Evolutionary conservation across 2,888 invertebrate genomes (phyloP), one percentile per base, ranked within the genome.

Genomic region (Perdita meconis): DNA sequence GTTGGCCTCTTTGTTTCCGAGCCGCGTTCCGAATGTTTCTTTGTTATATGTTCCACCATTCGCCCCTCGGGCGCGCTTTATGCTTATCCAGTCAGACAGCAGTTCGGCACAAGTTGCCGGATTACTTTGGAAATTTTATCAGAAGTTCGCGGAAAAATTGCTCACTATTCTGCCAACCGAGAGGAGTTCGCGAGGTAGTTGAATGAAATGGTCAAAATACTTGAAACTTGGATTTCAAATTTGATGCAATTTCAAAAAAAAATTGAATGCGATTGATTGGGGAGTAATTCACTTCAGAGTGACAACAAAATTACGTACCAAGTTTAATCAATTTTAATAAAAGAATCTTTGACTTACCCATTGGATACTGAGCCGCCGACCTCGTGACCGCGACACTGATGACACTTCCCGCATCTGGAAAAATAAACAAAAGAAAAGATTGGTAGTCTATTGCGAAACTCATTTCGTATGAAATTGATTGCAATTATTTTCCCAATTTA

Each of bases 1-100:
- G 53, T 44, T 26, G 34, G 10, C n/a, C 26, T 42, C 60, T 24
- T 63, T 40, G 24, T 42, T 56, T 71, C 40, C 76, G 26, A 50
- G 74, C 57, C 57, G 71, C 87, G 88, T 81, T 87, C n/a, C 81
- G 81, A 90, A 89, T 87, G 88, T 86, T 86, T 85, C 88, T 89
- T 88, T 81, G 74, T 81, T 74, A 76, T 69, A 59, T 24, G 42
- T 74, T 67, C 65, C 55, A 68, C 61, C 74, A 60, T 71, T 80
- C 60, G 40, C 64, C 50, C 55, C 57, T 64, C n/a, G n/a, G 63
- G 63, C 79, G 75, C 80, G 81, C 77, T 87, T 86, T 84, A 87
- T 83, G 83, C 64, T 90, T 81, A 89, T 87, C 84, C 88, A 81
- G 76, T 78, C 79, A 65, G 74, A 65, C 74, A 63, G 63, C 71